phyloP scores from a whole-genome alignment of 30 jellyfish, hydroid and myxozoan genomes.

The Cassiopea xamachana region DNA sequence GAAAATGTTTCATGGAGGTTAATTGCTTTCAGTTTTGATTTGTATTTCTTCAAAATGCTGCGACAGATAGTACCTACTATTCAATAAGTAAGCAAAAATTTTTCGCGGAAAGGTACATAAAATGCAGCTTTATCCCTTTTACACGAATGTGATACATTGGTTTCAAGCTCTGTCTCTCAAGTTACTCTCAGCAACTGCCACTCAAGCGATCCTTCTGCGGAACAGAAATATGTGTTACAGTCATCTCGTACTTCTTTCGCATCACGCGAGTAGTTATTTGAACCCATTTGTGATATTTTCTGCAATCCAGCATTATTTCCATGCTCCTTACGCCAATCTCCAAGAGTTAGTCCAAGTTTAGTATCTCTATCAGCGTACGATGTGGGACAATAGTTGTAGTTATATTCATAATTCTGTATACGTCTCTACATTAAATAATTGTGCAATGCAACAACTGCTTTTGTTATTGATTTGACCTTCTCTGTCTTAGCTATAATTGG shows the following conservation, averaged over 20 bases:
- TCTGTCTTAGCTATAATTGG: conserved; percentile 64
- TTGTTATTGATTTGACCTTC: conserved; percentile 26
- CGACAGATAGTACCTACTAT: neutral
- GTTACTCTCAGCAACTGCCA: conserved; percentile 38
- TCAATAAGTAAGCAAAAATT: neutral
- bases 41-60: neutral
- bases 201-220: conserved; percentile 22
- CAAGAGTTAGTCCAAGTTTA: conserved; percentile 19
- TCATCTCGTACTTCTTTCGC: conserved; percentile 22
- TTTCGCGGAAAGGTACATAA: neutral
- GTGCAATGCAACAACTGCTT: conserved; percentile 80
- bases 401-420: conserved; percentile 8
- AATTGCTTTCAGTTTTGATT: neutral
- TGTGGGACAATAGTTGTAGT: conserved; percentile 27
- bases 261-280: conserved; percentile 31
- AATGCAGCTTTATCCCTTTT: neutral
- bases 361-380: conserved; percentile 33
- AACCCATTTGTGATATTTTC: conserved; percentile 22
- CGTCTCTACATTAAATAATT: conserved; percentile 48
- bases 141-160: neutral
- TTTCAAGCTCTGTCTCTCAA: conserved; percentile 3
- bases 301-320: conserved; percentile 12
- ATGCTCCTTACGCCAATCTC: conserved; percentile 65
- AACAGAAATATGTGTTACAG: conserved; percentile 27
- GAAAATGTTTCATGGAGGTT: neutral